A percentile compares a stretch with the other conserved stretches of the same genome.
phyloP scores from a whole-genome alignment of 2,888 invertebrate genomes.

The Rhopalosiphum nymphaeae region DNA sequence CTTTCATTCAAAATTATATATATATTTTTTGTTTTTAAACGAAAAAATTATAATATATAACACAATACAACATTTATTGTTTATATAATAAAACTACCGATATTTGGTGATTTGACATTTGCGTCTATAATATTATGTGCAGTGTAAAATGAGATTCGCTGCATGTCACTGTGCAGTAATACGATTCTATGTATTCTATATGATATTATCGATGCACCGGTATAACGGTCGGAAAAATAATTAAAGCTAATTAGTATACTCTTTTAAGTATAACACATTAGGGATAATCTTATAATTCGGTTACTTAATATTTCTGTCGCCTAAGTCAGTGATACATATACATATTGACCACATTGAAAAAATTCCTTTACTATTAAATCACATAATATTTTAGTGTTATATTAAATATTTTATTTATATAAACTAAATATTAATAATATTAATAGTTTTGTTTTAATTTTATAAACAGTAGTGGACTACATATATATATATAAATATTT shows the following conservation, averaged over 20 bases:
- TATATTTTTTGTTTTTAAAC: neutral
- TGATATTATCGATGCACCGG: neutral
- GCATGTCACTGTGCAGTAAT: neutral
- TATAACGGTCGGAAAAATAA: neutral
- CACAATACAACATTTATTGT: neutral
- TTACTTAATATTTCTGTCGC: neutral
- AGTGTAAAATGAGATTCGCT: neutral
- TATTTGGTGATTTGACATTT: neutral
- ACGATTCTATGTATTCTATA: neutral
- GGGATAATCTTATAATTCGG: neutral
- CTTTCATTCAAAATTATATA: neutral
- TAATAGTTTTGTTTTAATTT: neutral
- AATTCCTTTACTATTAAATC: neutral
- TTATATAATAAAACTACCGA: neutral
- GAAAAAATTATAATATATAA: neutral
- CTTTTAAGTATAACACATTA: neutral
- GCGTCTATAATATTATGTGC: neutral
- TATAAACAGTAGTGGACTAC: neutral
- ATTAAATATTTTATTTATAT: neutral
- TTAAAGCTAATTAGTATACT: neutral
- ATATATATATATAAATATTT: neutral
- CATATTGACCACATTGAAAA: neutral
- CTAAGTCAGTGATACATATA: neutral
- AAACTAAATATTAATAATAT: neutral
- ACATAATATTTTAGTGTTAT: neutral